Evolutionary conservation across 1,140 invertebrate genomes (phyloP), one percentile per base, ranked within the genome.

Genomic region (Euglossa dilemma): DNA sequence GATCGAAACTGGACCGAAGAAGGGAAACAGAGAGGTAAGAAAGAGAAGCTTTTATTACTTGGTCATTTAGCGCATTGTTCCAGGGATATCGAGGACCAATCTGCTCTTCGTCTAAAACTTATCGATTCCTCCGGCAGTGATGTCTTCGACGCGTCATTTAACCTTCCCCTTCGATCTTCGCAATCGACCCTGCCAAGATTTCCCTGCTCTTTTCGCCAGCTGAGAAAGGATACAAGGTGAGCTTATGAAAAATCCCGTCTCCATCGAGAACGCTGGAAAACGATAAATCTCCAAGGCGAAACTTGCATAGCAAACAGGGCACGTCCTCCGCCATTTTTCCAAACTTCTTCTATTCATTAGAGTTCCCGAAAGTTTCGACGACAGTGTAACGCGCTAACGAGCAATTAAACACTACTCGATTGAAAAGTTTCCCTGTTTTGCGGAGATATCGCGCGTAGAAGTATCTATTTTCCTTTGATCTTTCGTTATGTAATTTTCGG

Each of bases 111-210:
- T 75, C 45, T 50, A 50, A 75, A 63, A 64, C n/a, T 63, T 63
- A 75, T 75, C 73, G 73, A 63, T 75, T 75, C 12, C 36, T 36
- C 36, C 36, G 57, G 1, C 4, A 43, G 28, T 23, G n/a, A 25
- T 28, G 57, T 20, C 71, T 59, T 54, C 47, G 47, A 73, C 71
- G 43, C 20, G 36, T 43, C 71, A 25, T 73, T 73, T 73, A 73
- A 59, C 71, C 59, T 75, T 64, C 47, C 20, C 1, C 45, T 75
- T 63, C 59, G 4, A 75, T 75, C 59, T 63, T 9, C 18, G 3
- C 7, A 20, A 6, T 45, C 66, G 45, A 50, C 45, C 11, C 18
- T n/a, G 6, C 54, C 6, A 57, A 43, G 12, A 56, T 57, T 73
- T 43, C 50, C 25, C 28, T 36, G 16, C 70, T 23, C 23, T 36